Conservation (phyloP, 1,140 invertebrate genomes). For the Trichonephila clavipes region DNA sequence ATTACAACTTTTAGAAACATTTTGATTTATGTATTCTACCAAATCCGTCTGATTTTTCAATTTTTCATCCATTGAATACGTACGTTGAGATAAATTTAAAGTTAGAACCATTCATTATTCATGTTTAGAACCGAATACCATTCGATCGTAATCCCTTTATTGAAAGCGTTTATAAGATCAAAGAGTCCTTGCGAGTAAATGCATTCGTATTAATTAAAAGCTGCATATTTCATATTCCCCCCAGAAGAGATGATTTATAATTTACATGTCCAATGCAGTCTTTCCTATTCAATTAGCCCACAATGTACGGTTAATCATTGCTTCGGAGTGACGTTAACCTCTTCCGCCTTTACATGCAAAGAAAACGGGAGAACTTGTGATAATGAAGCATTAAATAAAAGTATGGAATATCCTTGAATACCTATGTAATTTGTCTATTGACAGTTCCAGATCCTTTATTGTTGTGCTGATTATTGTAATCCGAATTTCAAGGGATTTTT, state of each 20-base stretch:
- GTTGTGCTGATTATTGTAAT: not conserved
- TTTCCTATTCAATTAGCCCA: constrained; percentile 7
- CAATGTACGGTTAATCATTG: constrained; percentile 11
- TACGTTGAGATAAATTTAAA: not conserved
- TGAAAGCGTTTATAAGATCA: constrained; percentile 38
- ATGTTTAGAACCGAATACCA: not conserved
- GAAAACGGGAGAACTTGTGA: not conserved
- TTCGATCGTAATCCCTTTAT: constrained; percentile 25
- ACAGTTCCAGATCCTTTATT: not conserved
- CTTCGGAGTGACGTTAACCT: not conserved
- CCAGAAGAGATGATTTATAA: not conserved
- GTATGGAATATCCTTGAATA: not conserved
- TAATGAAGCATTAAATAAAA: not conserved
- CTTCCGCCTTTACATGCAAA: not conserved
- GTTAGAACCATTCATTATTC: not conserved
- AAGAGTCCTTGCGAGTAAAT: not conserved
- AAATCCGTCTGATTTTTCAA: not conserved
- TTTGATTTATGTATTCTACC: constrained; percentile 18
- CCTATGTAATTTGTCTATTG: not conserved
- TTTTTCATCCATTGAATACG: not conserved
- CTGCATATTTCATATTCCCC: constrained; percentile 17
- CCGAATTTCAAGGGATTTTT: no score
- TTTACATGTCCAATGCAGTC: constrained; percentile 28
- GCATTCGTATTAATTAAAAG: constrained; percentile 34
- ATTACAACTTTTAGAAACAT: not conserved